These are phyloP conservation scores for Suricata suricatta DNA, from an alignment of 2,113 vertebrate species.

Conservation along the genomic window DNA sequence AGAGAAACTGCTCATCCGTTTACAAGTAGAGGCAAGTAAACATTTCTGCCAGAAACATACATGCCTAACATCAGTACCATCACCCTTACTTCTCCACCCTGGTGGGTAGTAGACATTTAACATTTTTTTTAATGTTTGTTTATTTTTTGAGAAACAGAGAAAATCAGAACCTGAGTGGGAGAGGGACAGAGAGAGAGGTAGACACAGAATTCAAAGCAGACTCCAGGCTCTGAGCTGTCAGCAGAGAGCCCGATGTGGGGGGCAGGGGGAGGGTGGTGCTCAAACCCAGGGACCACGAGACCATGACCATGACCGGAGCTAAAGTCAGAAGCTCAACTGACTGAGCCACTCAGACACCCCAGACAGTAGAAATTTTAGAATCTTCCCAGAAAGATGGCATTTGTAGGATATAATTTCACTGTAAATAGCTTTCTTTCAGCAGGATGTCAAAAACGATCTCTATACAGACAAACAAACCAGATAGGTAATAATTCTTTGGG, in stretches of 20 bases:
- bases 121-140: too few species aligned
- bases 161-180: too few species aligned
- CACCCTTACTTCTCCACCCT: not conserved
- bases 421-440: slow-evolving; percentile 1
- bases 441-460: not conserved
- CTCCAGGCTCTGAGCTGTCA: too few species aligned
- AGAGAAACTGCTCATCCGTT: slow-evolving; percentile 14
- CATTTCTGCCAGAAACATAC: not conserved
- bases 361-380: not conserved
- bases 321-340: too few species aligned
- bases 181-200: too few species aligned
- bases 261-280: too few species aligned
- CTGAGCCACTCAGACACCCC: too few species aligned
- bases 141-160: too few species aligned
- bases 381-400: not conserved
- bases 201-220: too few species aligned
- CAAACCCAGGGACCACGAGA: too few species aligned
- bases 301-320: too few species aligned
- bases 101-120: not conserved
- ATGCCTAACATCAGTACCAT: not conserved
- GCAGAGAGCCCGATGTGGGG: too few species aligned
- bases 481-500: slow-evolving; percentile 7
- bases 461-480: not conserved
- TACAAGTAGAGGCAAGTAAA: slow-evolving; percentile 34
- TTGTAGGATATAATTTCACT: not conserved